Evolutionary conservation across 2,888 invertebrate species (phyloP).

Genomic region (Parascotia fuliginaria): DNA sequence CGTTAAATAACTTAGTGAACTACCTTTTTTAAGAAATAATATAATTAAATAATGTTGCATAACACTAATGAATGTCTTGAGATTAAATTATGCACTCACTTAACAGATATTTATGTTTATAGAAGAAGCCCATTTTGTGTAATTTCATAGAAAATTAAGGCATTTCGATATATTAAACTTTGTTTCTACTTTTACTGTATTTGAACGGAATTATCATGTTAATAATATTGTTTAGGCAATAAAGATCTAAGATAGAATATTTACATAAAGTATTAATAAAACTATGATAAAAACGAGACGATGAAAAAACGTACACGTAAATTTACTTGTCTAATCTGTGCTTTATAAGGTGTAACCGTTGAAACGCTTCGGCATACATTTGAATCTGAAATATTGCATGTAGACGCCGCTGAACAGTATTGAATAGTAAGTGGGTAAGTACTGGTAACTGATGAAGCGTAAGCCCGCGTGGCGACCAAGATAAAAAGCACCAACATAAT

Average conservation of each 20-base stretch:
- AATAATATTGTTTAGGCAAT: background rate
- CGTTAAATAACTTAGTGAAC: slow-evolving; percentile 37
- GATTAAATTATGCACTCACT: background rate
- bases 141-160: background rate
- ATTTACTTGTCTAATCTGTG: slow-evolving; percentile 4
- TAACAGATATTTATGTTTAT: too few relatives aligned
- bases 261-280: background rate
- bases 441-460: slow-evolving; percentile 37
- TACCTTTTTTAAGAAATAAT: slow-evolving; percentile 35
- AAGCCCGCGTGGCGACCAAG: slow-evolving; percentile 44
- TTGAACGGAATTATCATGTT: background rate
- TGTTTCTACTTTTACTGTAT: background rate
- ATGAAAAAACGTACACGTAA: background rate
- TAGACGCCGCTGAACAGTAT: slow-evolving; percentile 23
- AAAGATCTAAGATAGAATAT: background rate
- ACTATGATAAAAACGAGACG: slow-evolving; percentile 1
- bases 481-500: slow-evolving; percentile 49
- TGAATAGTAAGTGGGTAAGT: slow-evolving; percentile 22
- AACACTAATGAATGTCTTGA: slow-evolving; percentile 1
- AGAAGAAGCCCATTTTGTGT: background rate
- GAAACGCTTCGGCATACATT: slow-evolving; percentile 4
- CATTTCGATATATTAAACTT: too few relatives aligned
- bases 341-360: slow-evolving; percentile 4
- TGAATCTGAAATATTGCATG: slow-evolving; percentile 13
- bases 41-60: slow-evolving; percentile 32